Base-by-base conservation (phyloP, 2,113 vertebrate species). In the Siniperca chuatsi region DNA sequence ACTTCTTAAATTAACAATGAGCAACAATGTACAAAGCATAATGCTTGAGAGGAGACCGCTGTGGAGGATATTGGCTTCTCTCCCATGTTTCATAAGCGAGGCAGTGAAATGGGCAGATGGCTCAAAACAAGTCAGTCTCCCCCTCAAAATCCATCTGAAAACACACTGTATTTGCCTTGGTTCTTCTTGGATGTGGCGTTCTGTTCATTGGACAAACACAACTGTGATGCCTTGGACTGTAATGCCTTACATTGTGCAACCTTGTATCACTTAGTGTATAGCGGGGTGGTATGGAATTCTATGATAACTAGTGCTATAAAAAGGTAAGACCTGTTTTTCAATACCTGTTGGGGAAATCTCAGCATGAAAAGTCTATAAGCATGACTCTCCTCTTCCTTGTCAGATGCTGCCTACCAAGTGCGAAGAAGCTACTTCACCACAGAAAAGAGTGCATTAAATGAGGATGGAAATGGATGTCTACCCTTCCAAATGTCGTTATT, bases 1-100 rank as follows among this genome's bases (percentile, higher is more conserved):
- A 84, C 82, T 65, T 84, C 61, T 73, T 93, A 72, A 93, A 93
- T 94, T 86, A 94, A 86, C 87, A 73, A 93, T 89, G 91, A 93
- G 92, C 75, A 10, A 78, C 79, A 42, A 87, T 37, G 67, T 77
- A 66, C 73, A 72, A 78, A 78, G 70, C 52, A 18, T 74, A 52
- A 33, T 0, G 66, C 33, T 18, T 12, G 20, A 68, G 85, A 77
- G 33, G 70, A 60, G 61, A 61, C 8, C 1, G 35, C 40, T 37
- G 55, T 15, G 55, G 72, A 73, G 64, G 68, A 78, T n/a, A 73
- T 20, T 37, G 42, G 70, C 60, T 52, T 71, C 42, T 11, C 57
- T 79, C 79, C 62, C 42, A 13, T 29, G 75, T 79, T 83, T 83
- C 69, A 83, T 48, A 84, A 73, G 58, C 4, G 11, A 77, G 61